Percentiles rank a stretch among this genome's conserved stretches.
Evolutionary conservation across 2,888 invertebrate species (phyloP).

Genomic region (Crematogaster levior): DNA sequence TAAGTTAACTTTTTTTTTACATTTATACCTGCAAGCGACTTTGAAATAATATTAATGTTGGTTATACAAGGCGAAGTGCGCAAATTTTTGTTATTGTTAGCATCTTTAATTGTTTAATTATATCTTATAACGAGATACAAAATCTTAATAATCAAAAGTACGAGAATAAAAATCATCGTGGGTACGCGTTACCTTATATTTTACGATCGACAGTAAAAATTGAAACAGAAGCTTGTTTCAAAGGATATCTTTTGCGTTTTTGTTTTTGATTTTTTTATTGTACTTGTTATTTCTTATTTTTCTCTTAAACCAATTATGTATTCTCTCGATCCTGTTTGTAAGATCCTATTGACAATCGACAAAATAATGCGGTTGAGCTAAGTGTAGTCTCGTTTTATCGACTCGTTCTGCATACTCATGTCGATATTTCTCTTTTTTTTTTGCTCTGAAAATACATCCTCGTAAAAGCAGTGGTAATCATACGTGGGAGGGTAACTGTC

Average conservation of each 20-base stretch:
- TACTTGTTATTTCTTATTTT: too few relatives aligned
- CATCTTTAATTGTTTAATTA: not conserved
- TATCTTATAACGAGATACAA: not conserved
- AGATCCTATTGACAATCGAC: not conserved
- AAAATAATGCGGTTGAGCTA: not conserved
- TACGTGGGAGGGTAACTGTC: constrained; percentile 45
- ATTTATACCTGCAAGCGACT: not conserved
- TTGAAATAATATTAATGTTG: not conserved
- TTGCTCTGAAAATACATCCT: constrained; percentile 29
- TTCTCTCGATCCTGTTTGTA: not conserved
- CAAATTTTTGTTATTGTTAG: not conserved
- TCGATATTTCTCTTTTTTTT: constrained; percentile 1
- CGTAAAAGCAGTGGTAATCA: constrained; percentile 23
- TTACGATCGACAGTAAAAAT: constrained; percentile 4
- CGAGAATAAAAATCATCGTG: not conserved
- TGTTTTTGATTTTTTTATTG: not conserved
- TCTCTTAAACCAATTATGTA: constrained; percentile 9
- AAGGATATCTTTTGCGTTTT: not conserved
- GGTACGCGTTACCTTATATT: constrained; percentile 1
- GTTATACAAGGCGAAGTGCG: not conserved
- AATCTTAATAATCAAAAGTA: not conserved
- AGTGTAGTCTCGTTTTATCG: constrained; percentile 33
- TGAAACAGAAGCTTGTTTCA: constrained; percentile 3
- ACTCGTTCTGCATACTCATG: not conserved
- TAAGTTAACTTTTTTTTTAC: not conserved